A percentile compares a stretch with the other conserved stretches of the same genome.
These are phyloP conservation scores for Corvus hawaiiensis DNA, from an alignment of 2,113 vertebrate genomes.

Conservation along the genomic window DNA sequence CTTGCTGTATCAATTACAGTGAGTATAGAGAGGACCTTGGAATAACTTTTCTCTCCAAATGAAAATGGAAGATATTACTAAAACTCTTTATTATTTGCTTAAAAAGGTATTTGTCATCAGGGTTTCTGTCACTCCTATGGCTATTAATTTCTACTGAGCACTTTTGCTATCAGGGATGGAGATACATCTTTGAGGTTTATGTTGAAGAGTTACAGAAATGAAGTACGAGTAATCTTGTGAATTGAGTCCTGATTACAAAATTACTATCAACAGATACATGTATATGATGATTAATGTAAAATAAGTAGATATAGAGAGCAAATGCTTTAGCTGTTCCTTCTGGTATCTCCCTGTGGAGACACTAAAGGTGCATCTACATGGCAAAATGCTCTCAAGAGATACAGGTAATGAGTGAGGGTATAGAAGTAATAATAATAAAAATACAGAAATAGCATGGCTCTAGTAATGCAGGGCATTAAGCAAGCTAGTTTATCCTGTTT, in stretches of 20 bases:
- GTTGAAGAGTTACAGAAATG: background rate
- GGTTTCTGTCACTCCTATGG: background rate
- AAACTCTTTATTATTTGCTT: background rate
- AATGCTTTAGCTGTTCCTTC: background rate
- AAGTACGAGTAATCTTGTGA: background rate
- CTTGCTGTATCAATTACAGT: background rate
- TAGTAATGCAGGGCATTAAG: background rate
- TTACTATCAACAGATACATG: background rate
- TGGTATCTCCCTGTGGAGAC: background rate
- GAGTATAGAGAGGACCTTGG: background rate
- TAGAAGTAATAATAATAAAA: background rate
- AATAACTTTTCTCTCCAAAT: background rate
- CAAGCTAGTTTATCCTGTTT: background rate
- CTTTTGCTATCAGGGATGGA: background rate
- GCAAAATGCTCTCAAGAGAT: background rate
- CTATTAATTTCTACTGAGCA: background rate
- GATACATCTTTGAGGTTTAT: background rate
- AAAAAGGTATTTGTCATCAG: background rate
- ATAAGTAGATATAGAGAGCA: background rate
- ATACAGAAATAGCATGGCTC: background rate
- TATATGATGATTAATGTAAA: background rate
- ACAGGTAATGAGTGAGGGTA: fast-evolving
- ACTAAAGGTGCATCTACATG: background rate
- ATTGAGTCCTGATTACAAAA: background rate
- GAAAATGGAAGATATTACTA: background rate